Base-by-base conservation (phyloP, 1,140 invertebrate genomes). In the Caenorhabditis briggsae region DNA sequence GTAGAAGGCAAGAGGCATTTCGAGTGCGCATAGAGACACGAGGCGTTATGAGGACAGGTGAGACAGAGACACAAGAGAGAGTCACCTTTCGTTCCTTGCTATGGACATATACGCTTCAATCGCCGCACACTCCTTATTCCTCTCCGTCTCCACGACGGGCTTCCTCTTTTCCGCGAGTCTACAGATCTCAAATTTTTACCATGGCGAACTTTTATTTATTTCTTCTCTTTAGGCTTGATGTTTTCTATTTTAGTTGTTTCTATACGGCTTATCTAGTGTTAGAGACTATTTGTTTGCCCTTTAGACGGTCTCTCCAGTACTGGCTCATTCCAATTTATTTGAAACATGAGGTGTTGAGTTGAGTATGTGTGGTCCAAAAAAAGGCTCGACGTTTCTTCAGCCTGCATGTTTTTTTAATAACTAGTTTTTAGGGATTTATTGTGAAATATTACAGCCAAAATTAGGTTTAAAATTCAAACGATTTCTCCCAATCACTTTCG, bases 111-210 rank as follows among this genome's bases (percentile, higher is more conserved):
- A 8, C 65, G 41, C 23, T 41, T 64, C 23, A 64, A 64, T 64
- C 61, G 61, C 61, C 61, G 23, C 46, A 78, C 70, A 78, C 70
- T 78, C 70, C 70, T 78, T 78, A 78, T 78, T 50, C 70, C 70
- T 78, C 70, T 78, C 70, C 70, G 70, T 78, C 70, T 78, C 70
- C 70, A 20, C 70, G 12, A 23, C 11, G 20, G n/a, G n/a, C 70
- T 78, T 50, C 46, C 11, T 25, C n/a, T 78, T 78, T 70, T 78
- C n/a, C 33, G 33, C 70, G 70, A 20, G 14, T 70, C 43, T 70
- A 48, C 33, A 41, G 11, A 50, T 78, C 50, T 50, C n/a, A 78
- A 33, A 78, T 78, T 53, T 46, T 48, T 41, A 78, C 70, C 70
- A 50, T 50, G 46, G n/a, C 14, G 64, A 70, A 70, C 64, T 70